These are phyloP conservation scores for Saxidomus purpurata DNA, from an alignment of 1,140 invertebrate genomes.

Conservation along the genomic window DNA sequence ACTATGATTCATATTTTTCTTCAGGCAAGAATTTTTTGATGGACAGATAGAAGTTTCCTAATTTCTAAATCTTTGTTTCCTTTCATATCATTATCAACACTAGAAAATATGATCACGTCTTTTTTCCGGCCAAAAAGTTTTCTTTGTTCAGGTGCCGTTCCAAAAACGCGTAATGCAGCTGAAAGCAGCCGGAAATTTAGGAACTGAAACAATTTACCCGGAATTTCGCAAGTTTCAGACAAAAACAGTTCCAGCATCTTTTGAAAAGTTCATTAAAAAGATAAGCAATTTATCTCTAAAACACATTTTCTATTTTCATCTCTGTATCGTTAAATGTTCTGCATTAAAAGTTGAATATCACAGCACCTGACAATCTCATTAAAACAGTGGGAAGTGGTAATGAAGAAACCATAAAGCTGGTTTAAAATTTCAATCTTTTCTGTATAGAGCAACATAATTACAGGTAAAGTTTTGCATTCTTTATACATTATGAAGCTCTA, in stretches of 20 bases:
- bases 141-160: too few relatives aligned
- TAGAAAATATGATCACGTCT: too few relatives aligned
- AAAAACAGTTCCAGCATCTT: not conserved
- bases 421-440: not conserved
- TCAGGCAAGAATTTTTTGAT: not conserved
- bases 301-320: not conserved
- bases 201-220: too few relatives aligned
- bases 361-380: not conserved
- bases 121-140: too few relatives aligned
- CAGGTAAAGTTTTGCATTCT: not conserved
- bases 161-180: too few relatives aligned
- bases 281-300: not conserved
- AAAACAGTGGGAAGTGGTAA: not conserved
- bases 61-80: not conserved
- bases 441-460: not conserved
- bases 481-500: too few relatives aligned
- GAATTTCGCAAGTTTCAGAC: not conserved
- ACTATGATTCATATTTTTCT: slow-evolving; percentile 21
- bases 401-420: not conserved
- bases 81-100: not conserved
- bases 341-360: not conserved
- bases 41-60: not conserved
- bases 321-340: not conserved
- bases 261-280: slow-evolving; percentile 16
- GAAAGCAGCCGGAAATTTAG: too few relatives aligned